Conservation (phyloP, 2,888 invertebrate genomes). For the Macrosoma leucophasiata region DNA sequence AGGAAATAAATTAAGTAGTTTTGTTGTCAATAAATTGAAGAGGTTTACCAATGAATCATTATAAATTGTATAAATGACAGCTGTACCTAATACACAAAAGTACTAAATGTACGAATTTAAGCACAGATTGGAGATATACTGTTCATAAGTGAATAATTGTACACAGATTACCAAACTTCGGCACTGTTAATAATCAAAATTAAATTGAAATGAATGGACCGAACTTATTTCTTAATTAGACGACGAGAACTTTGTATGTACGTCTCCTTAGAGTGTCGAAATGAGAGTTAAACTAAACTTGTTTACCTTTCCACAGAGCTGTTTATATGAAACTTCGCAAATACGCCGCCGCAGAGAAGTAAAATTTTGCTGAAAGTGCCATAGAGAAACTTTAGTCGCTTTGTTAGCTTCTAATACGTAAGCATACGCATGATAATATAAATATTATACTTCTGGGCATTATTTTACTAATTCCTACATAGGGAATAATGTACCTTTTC, state of each 20-base stretch:
- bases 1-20: too few species aligned
- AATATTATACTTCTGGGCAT: neutral
- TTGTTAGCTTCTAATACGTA: too few species aligned
- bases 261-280: slow-evolving; percentile 62
- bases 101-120: too few species aligned
- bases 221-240: slow-evolving; percentile 64
- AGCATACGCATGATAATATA: too few species aligned
- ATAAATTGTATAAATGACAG: too few species aligned
- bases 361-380: slow-evolving; percentile 48
- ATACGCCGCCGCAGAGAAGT: slow-evolving; percentile 48
- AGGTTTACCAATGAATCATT: too few species aligned
- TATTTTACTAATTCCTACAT: too few species aligned
- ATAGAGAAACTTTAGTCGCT: slow-evolving; percentile 29
- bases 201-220: slow-evolving; percentile 60
- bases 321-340: slow-evolving; percentile 60
- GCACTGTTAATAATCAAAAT: slow-evolving; percentile 37
- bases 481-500: too few species aligned
- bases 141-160: too few species aligned
- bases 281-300: slow-evolving; percentile 65
- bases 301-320: slow-evolving; percentile 56
- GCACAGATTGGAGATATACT: too few species aligned
- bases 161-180: slow-evolving; percentile 30
- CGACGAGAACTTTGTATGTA: slow-evolving; percentile 47
- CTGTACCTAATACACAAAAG: too few species aligned
- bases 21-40: too few species aligned